Evolutionary conservation across 2,888 invertebrate genomes (phyloP), one percentile per base, ranked within the genome.

Genomic region (Morpho helenor): DNA sequence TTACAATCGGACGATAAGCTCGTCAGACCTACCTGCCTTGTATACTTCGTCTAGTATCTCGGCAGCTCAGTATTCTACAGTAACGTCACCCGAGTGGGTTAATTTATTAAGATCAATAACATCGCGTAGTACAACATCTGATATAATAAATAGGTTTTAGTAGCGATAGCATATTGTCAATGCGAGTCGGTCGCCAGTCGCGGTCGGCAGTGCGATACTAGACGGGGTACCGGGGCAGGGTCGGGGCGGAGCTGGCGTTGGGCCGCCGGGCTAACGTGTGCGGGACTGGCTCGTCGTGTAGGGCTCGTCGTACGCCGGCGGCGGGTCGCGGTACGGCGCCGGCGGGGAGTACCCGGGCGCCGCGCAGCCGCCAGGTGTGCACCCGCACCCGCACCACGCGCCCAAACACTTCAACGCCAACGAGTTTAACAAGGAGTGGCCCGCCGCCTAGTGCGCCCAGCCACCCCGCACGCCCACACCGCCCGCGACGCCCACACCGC

Each of bases 391-490:
- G 86, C 90, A 91, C 72, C 91, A 90, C 87, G 89, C 91, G 81
- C 91, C 88, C 82, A 91, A 91, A 87, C 91, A 91, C 86, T 91
- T 89, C 89, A 78, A 68, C 78, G 76, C 83, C 79, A 84, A 80
- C 83, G 91, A 91, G 80, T 90, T 90, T 84, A 85, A 79, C 88
- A 91, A 91, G 90, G 91, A 91, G 87, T 91, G 91, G 91, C 89
- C 90, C 70, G 87, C 90, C 85, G 90, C 91, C 70, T 91, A 91
- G 74, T 56, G 56, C 56, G 52, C 59, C 57, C 51, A 55, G 48
- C 61, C 49, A 49, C 60, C 47, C 57, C 62, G 41, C 62, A 39
- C 62, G 39, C 56, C 52, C 53, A 39, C 58, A 23, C 47, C 62
- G 39, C 54, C 49, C 61, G 45, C 56, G 55, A 44, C 61, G 9